These are phyloP conservation scores for Pegoplata infirma DNA, from an alignment of 2,888 invertebrate genomes.

Conservation along the genomic window DNA sequence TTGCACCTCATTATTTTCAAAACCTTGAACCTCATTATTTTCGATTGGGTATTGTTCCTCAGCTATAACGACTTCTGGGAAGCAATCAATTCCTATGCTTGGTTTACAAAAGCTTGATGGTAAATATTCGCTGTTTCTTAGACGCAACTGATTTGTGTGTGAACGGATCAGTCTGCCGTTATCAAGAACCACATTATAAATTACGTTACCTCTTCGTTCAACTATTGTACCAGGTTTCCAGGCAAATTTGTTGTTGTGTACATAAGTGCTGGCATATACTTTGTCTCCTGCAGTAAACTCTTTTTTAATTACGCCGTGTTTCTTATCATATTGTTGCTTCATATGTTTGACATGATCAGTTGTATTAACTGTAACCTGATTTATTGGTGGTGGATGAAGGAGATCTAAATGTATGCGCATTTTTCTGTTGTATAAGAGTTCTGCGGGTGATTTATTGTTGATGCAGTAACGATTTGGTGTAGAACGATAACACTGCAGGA, in stretches of 20 bases:
- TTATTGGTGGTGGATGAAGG: conserved; percentile 40
- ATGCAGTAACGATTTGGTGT: conserved; percentile 55
- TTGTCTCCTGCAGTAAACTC: conserved; percentile 25
- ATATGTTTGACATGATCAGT: conserved; percentile 9
- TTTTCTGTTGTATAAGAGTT: conserved; percentile 53
- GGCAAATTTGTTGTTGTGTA: conserved; percentile 40
- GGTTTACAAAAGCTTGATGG: background rate
- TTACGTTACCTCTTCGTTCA: conserved; percentile 53
- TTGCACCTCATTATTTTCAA: background rate
- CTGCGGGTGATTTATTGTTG: conserved; percentile 53
- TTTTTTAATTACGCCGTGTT: conserved; percentile 30
- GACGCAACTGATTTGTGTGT: conserved; percentile 51
- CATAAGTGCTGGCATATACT: conserved; percentile 42
- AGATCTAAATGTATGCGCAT: conserved; percentile 53
- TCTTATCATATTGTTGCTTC: conserved; percentile 38
- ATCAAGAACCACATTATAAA: conserved; percentile 51
- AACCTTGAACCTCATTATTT: background rate
- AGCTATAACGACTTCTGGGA: background rate
- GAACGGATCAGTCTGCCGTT: conserved; percentile 40
- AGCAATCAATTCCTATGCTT: background rate
- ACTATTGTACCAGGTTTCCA: conserved; percentile 51
- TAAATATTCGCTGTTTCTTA: background rate
- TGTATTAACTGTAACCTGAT: background rate
- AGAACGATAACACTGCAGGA: conserved; percentile 51
- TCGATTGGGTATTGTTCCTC: background rate